Conservation (phyloP, 2,888 invertebrate species). For the Ariolimax columbianus region DNA sequence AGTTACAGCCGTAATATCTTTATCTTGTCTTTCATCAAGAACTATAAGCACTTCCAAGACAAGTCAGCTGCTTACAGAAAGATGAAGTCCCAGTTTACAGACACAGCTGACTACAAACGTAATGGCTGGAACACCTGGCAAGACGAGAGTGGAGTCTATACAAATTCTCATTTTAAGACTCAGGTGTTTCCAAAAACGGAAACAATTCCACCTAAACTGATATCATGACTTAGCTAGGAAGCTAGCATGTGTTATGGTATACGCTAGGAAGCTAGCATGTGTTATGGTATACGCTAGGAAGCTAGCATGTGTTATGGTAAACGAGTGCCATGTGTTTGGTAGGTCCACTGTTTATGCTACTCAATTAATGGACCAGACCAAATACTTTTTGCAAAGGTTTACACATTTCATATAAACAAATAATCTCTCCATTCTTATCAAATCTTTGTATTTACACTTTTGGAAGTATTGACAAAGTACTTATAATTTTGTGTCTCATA, state of each 20-base stretch:
- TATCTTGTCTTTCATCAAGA: constrained; percentile 36
- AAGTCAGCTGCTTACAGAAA: constrained; percentile 72
- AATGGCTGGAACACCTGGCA: constrained; percentile 78
- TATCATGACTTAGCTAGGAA: neutral
- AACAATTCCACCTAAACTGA: constrained; percentile 54
- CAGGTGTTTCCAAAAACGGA: constrained; percentile 67
- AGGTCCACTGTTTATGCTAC: too few relatives aligned
- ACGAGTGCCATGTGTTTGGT: too few relatives aligned
- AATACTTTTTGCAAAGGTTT: too few relatives aligned
- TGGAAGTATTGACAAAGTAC: too few relatives aligned
- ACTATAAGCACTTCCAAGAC: constrained; percentile 61
- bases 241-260: neutral
- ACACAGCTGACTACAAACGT: constrained; percentile 72
- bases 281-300: too few relatives aligned
- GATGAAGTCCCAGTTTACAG: constrained; percentile 78
- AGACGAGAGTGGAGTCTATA: constrained; percentile 77
- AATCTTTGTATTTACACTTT: too few relatives aligned
- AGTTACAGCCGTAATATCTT: neutral
- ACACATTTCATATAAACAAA: too few relatives aligned
- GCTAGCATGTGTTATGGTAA: too few relatives aligned
- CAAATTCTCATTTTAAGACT: constrained; percentile 73
- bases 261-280: too few relatives aligned
- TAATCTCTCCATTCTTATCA: too few relatives aligned
- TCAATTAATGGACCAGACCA: too few relatives aligned
- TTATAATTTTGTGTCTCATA: too few relatives aligned